These are phyloP conservation scores for Melinopterus prodromus DNA, from an alignment of 2,888 invertebrate species.

Conservation along the genomic window DNA sequence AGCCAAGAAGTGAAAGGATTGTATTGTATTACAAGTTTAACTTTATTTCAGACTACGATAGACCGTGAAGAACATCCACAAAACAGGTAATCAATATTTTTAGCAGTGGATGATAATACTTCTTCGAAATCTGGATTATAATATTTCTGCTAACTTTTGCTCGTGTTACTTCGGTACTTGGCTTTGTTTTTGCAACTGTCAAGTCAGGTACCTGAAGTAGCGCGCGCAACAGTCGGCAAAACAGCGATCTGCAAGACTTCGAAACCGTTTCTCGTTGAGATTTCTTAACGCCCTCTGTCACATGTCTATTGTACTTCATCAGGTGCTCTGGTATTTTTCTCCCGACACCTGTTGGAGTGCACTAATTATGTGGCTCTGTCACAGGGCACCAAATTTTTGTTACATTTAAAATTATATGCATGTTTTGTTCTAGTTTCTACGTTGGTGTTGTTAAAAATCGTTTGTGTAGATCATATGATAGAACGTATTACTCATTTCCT, in stretches of 20 bases:
- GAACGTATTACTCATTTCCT: too few relatives aligned
- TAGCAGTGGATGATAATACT: neutral
- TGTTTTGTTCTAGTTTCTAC: too few relatives aligned
- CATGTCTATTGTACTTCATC: constrained; percentile 99
- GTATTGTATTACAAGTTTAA: too few relatives aligned
- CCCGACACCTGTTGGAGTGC: constrained; percentile 99
- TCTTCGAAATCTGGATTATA: neutral
- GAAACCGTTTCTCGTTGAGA: neutral
- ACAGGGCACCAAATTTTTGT: constrained; percentile 42
- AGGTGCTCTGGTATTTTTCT: constrained; percentile 95
- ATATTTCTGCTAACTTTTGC: constrained; percentile 60
- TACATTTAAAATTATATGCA: too few relatives aligned
- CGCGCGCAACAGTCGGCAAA: constrained; percentile 81
- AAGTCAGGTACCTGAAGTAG: constrained; percentile 99
- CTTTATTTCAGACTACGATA: constrained; percentile 10
- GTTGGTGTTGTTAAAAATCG: too few relatives aligned
- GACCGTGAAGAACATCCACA: neutral
- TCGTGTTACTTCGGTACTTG: constrained; percentile 92
- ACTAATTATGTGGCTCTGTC: constrained; percentile 87
- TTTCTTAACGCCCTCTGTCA: constrained; percentile 67
- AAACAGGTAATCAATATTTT: neutral
- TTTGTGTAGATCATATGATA: too few relatives aligned
- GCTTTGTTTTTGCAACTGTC: constrained; percentile 65
- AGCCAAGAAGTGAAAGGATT: constrained; percentile 14
- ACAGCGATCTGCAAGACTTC: constrained; percentile 33